Evolutionary conservation across 2,888 invertebrate genomes (phyloP).

Genomic region (Watsonalla binaria): DNA sequence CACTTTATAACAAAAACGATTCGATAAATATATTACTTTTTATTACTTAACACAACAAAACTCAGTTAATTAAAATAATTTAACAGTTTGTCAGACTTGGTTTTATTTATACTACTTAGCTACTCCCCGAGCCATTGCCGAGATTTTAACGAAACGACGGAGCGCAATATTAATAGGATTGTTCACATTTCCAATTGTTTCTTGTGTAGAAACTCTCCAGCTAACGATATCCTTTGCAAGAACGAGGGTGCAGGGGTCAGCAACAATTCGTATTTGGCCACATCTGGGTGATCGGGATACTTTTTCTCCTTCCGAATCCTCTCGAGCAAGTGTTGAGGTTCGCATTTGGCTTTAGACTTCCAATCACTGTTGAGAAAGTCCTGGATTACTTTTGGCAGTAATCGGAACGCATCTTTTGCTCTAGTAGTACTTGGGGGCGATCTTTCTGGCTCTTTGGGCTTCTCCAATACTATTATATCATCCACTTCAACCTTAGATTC

Average conservation of each 20-base stretch:
- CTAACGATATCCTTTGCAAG: constrained; percentile 85
- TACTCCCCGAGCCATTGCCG: too few species aligned
- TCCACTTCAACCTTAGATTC: constrained; percentile 50
- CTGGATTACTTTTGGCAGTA: constrained; percentile 78
- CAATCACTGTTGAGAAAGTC: constrained; percentile 74
- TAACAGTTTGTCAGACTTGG: too few species aligned
- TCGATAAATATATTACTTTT: neutral
- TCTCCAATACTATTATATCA: constrained; percentile 56
- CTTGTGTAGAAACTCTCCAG: constrained; percentile 84
- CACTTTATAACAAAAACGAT: neutral
- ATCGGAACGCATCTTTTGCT: constrained; percentile 55
- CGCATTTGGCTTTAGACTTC: constrained; percentile 79
- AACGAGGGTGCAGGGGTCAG: constrained; percentile 90
- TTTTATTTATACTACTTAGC: too few species aligned
- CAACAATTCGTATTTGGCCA: constrained; percentile 82
- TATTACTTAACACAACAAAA: neutral
- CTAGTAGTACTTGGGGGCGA: constrained; percentile 53
- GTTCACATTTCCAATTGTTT: constrained; percentile 56
- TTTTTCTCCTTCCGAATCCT: constrained; percentile 81
- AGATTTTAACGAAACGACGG: too few species aligned
- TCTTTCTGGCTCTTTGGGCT: constrained; percentile 30
- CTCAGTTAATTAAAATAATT: constrained; percentile 4
- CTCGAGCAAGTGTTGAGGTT: constrained; percentile 85
- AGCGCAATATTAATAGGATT: too few species aligned
- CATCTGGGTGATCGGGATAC: constrained; percentile 80